These are phyloP conservation scores for Gastrophysa polygoni DNA, from an alignment of 2,888 invertebrate species.

Conservation along the genomic window DNA sequence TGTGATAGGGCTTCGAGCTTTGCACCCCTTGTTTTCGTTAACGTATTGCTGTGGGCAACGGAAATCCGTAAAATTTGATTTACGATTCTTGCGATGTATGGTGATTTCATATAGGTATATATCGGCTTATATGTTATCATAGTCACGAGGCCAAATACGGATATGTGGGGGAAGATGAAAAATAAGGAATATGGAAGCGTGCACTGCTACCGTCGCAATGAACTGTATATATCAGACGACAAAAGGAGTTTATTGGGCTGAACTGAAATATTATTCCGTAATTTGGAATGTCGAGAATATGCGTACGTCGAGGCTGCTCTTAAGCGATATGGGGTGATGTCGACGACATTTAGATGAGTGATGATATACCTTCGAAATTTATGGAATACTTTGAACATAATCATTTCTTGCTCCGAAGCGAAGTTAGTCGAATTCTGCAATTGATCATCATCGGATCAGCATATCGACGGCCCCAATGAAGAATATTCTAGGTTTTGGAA, in stretches of 20 bases:
- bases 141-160: background rate
- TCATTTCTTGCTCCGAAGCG: background rate
- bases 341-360: background rate
- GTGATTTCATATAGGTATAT: constrained; percentile 45
- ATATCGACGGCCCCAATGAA: no score
- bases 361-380: background rate
- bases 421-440: background rate
- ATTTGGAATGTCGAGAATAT: background rate
- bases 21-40: constrained; percentile 41
- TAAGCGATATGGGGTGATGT: background rate
- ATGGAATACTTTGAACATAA: background rate
- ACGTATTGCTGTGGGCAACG: constrained; percentile 48
- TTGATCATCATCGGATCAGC: no score
- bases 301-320: background rate
- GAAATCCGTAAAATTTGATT: constrained; percentile 54
- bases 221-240: background rate
- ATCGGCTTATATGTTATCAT: constrained; percentile 42
- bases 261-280: background rate
- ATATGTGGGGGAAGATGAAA: background rate
- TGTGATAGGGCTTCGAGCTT: constrained; percentile 15
- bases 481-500: no score
- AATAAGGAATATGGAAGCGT: background rate
- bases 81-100: constrained; percentile 42
- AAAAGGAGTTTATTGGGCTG: background rate
- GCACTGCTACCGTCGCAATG: background rate